Conservation (phyloP, 2,113 vertebrate species). For the Rhinoptilus africanus region DNA sequence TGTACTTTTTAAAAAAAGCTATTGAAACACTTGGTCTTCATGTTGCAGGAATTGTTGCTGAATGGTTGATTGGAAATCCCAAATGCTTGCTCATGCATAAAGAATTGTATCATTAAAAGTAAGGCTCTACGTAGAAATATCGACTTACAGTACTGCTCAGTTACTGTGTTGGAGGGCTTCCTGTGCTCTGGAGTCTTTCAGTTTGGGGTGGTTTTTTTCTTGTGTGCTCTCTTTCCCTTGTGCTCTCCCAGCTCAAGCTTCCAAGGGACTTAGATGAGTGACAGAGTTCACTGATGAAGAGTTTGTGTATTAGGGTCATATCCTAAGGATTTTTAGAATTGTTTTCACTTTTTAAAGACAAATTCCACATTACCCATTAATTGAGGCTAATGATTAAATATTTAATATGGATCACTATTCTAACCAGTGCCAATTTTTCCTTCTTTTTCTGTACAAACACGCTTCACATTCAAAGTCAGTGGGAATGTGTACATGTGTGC, state of each 20-base stretch:
- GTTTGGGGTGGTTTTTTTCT: not conserved
- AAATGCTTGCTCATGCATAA: not conserved
- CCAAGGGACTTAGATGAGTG: not conserved
- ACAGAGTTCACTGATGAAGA: not conserved
- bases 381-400: not conserved
- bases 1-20: not conserved
- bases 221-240: not conserved
- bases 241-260: not conserved
- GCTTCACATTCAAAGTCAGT: not conserved
- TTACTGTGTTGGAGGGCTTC: not conserved
- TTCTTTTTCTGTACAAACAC: fast-evolving
- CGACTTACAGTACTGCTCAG: not conserved
- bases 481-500: not conserved
- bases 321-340: not conserved
- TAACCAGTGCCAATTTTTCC: not conserved
- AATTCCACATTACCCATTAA: not conserved
- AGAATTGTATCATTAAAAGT: not conserved
- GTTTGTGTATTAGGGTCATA: not conserved
- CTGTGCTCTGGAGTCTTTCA: not conserved
- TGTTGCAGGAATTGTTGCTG: not conserved
- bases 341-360: not conserved
- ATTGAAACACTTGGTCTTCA: not conserved
- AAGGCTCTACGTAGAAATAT: not conserved
- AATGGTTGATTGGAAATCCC: not conserved
- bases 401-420: not conserved